Evolutionary conservation across 1,140 invertebrate species (phyloP).

Genomic region (Homarus americanus): DNA sequence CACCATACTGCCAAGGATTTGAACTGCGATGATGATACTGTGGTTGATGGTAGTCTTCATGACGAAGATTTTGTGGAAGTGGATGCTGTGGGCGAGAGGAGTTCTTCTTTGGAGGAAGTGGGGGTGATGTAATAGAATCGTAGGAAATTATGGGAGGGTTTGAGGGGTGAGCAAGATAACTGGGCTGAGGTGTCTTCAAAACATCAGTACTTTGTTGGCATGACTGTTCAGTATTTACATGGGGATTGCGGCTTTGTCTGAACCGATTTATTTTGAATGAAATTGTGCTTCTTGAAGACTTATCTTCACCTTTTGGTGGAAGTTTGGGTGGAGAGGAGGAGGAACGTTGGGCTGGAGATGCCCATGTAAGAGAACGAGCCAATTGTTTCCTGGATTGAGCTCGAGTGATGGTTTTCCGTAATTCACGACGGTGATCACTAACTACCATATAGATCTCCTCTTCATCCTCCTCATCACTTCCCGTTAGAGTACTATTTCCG

Average conservation of each 20-base stretch:
- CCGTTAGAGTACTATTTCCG: conserved; percentile 56
- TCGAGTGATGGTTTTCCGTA: conserved; percentile 22
- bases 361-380: conserved; percentile 67
- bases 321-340: conserved; percentile 24
- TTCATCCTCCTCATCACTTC: conserved; percentile 54
- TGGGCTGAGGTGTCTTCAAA: background rate
- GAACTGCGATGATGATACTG: background rate
- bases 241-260: background rate
- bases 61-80: conserved; percentile 12
- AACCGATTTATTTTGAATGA: background rate
- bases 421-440: conserved; percentile 47
- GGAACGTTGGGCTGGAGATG: conserved; percentile 51
- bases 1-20: conserved; percentile 3
- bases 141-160: background rate
- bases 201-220: background rate
- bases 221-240: background rate
- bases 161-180: background rate
- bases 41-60: background rate
- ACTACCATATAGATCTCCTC: conserved; percentile 64
- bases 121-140: background rate
- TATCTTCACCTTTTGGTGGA: background rate
- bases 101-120: conserved; percentile 16
- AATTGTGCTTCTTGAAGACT: background rate
- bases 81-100: conserved; percentile 29
- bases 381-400: conserved; percentile 44